These are phyloP conservation scores for Bugulina stolonifera DNA, from an alignment of 2,888 invertebrate genomes.

Conservation along the genomic window DNA sequence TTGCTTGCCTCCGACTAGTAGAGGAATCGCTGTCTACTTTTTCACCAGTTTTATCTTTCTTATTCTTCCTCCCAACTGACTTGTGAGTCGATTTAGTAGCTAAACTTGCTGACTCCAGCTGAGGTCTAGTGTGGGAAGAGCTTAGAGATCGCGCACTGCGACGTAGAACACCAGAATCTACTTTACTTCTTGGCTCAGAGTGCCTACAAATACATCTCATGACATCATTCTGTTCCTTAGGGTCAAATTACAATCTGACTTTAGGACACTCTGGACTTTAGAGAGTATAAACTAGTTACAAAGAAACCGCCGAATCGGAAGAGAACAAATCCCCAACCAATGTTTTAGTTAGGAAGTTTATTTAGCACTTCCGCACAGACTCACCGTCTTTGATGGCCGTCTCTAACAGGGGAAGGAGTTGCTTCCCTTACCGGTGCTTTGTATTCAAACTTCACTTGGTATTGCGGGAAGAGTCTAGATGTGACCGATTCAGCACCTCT, in stretches of 20 bases:
- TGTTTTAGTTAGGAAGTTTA: too few species aligned
- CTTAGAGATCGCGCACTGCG: not conserved
- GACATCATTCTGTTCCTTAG: too few species aligned
- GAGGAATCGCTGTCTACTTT: too few species aligned
- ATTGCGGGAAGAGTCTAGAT: slow-evolving; percentile 11
- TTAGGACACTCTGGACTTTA: too few species aligned
- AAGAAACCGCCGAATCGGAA: too few species aligned
- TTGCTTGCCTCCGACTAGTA: not conserved
- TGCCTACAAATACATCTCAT: not conserved
- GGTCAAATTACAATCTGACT: too few species aligned
- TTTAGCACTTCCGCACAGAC: too few species aligned
- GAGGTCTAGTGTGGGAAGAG: not conserved
- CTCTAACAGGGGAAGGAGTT: slow-evolving; percentile 17
- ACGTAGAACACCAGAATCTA: not conserved
- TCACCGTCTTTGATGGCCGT: not conserved
- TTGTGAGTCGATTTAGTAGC: not conserved
- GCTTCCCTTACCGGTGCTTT: slow-evolving; percentile 14
- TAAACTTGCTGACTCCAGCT: not conserved
- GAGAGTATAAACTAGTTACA: too few species aligned
- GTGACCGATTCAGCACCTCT: slow-evolving; percentile 10
- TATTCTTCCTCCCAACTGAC: not conserved
- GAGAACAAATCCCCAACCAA: too few species aligned
- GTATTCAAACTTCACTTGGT: slow-evolving; percentile 24
- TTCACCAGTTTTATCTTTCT: too few species aligned
- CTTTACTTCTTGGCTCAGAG: not conserved